These are phyloP conservation scores for Danaus plexippus DNA, from an alignment of 1,140 invertebrate genomes.

Conservation along the genomic window DNA sequence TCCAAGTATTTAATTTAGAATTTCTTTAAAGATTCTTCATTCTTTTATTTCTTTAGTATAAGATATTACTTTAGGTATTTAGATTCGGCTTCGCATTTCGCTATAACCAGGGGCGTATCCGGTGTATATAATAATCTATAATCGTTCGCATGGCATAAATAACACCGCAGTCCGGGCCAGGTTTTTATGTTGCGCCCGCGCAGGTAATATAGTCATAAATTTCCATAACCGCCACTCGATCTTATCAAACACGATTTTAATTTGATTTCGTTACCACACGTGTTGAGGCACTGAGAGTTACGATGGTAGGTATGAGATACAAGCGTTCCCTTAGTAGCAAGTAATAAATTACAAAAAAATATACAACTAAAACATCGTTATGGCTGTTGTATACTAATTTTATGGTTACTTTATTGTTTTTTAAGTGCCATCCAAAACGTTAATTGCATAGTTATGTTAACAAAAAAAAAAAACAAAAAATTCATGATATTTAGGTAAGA, in stretches of 20 bases:
- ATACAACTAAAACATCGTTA: slow-evolving; percentile 28
- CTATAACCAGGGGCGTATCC: slow-evolving; percentile 46
- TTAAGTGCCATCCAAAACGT: slow-evolving; percentile 12
- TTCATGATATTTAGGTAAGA: too few relatives aligned
- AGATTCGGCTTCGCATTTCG: slow-evolving; percentile 1
- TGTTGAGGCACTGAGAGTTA: slow-evolving; percentile 62
- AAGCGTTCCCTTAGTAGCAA: slow-evolving; percentile 40
- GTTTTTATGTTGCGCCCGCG: slow-evolving; percentile 63
- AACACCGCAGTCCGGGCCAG: slow-evolving; percentile 57
- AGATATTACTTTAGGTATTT: slow-evolving; percentile 7
- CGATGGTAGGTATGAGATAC: slow-evolving; percentile 53
- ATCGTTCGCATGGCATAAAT: slow-evolving; percentile 67
- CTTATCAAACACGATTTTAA: slow-evolving; percentile 71
- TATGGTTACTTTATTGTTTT: slow-evolving; percentile 24
- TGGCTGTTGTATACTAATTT: slow-evolving; percentile 30
- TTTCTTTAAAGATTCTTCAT: slow-evolving; percentile 17
- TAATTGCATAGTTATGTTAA: too few relatives aligned
- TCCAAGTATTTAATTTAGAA: slow-evolving; percentile 27
- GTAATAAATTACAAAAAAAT: slow-evolving; percentile 36
- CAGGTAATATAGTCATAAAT: slow-evolving; percentile 72
- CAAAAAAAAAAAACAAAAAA: too few relatives aligned
- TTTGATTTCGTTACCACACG: slow-evolving; percentile 69
- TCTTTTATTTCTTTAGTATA: slow-evolving; percentile 13
- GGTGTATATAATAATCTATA: slow-evolving; percentile 62
- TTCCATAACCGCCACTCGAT: slow-evolving; percentile 70